Base-by-base conservation (phyloP, 2,888 invertebrate genomes). In the Andrena chrysosceles region DNA sequence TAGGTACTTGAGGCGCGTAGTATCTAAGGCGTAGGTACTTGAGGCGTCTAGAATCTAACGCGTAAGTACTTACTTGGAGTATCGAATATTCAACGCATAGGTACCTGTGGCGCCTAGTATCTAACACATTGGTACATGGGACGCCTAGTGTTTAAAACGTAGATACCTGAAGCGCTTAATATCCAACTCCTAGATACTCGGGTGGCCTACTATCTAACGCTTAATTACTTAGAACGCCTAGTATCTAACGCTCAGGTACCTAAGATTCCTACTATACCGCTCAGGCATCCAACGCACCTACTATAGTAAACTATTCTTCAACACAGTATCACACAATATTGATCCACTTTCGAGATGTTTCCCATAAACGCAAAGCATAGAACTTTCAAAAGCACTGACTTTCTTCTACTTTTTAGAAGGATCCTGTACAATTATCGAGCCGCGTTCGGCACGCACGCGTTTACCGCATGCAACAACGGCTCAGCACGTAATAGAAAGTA, bases 401-500 rank as follows among this genome's bases (percentile, higher is more conserved):
- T 76, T 79, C 79, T 71, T 63, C 67, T 60, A 23, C 63, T 48
- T 64, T 48, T 73, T 64, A 31, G 54, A 54, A 23, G 54, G 5
- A 13, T 70, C 72, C 72, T 42, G 42, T 33, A 64, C 49, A 73
- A 73, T 73, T 74, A 74, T 67, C 56, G 20, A 8, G n/a, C 2
- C 16, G 48, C n/a, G 10, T 54, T 33, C 35, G 33, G 26, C 74
- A 67, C 66, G 67, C 74, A 74, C n/a, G 13, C 33, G 20, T 66
- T 56, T 26, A 23, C 13, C n/a, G 49, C 81, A 66, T 48, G 42
- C 60, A 74, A 66, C 23, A 63, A 62, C 62, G n/a, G 35, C 8
- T 13, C 54, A 23, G 8, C 70, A 67, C 56, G 70, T 75, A 49
- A 81, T 82, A 67, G 82, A 82, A 82, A 81, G 82, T 70, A 80